Percentiles rank a stretch among this genome's conserved stretches.
Evolutionary conservation across 1,140 invertebrate species (phyloP).

Genomic region (Apis dorsata): DNA sequence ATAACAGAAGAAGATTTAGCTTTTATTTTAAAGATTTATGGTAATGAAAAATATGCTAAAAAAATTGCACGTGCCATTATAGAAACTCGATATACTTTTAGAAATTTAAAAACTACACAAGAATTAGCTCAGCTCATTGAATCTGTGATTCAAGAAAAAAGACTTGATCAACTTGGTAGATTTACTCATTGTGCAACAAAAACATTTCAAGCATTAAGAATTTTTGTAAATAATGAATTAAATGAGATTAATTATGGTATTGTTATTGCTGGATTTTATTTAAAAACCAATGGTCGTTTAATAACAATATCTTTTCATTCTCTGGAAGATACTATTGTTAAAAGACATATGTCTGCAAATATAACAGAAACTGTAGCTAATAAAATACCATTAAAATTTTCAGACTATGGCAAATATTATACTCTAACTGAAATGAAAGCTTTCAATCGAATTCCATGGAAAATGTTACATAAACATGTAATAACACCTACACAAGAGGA

Average conservation of each 20-base stretch:
- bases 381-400: constrained; percentile 84
- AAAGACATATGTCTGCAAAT: constrained; percentile 91
- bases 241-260: constrained; percentile 97
- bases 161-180: constrained; percentile 86
- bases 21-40: constrained; percentile 93
- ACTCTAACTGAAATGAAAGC: constrained; percentile 82
- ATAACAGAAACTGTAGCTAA: constrained; percentile 85
- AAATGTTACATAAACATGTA: constrained; percentile 90
- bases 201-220: constrained; percentile 96
- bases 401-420: constrained; percentile 81
- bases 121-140: constrained; percentile 91
- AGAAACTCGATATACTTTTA: constrained; percentile 91
- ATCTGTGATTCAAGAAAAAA: constrained; percentile 79
- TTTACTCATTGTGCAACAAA: constrained; percentile 92
- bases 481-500: constrained; percentile 87
- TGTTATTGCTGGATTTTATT: constrained; percentile 87
- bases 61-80: constrained; percentile 94
- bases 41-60: constrained; percentile 93
- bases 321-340: constrained; percentile 96
- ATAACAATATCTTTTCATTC: constrained; percentile 95
- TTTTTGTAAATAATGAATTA: constrained; percentile 98
- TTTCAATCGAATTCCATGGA: constrained; percentile 86
- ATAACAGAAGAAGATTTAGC: constrained; percentile 89
- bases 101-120: constrained; percentile 89
- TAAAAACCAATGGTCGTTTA: constrained; percentile 89